Base-by-base conservation (phyloP, 1,140 invertebrate species). In the Ips nitidus region DNA sequence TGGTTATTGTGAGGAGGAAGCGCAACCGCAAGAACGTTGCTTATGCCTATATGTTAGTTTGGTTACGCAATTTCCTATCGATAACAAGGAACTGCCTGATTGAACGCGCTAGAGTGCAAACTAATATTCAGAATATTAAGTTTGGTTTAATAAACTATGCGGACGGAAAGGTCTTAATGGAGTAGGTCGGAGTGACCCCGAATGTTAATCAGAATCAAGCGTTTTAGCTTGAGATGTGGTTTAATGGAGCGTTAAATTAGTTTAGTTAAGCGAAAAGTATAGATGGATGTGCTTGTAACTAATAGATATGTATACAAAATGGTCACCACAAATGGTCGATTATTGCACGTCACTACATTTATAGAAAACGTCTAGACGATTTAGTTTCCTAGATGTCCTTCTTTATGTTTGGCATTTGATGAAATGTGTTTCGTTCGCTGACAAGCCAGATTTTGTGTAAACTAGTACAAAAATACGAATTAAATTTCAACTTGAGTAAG, bases 91-190 rank as follows among this genome's bases (percentile, higher is more conserved):
- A 55, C 52, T 65, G 37, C n/a, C 52, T 56, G 41, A 65, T 65
- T 65, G 47, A 56, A 55, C 47, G 41, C 43, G 63, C 41, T 45
- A 56, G 38, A 65, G 40, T 56, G 52, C n/a, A 65, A 41, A 40
- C 52, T 43, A 55, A 52, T 55, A 65, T 43, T 65, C 22, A 41
- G 63, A 65, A 65, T 56, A 56, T 56, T 55, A 65, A 65, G n/a
- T 65, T 65, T 65, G 52, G 63, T 53, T 55, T 65, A 65, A 56
- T 65, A 65, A 55, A 56, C 63, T 55, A 56, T 65, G 53, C 63
- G 63, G 42, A 38, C 63, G 52, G 63, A 65, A 65, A 65, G 63
- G 52, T 56, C 52, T 56, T 65, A 65, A 65, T 65, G 52, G 63
- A 65, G 52, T 65, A 8, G 52, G 63, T 47, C 52, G 52, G 53